These are phyloP conservation scores for Acleris literana DNA, from an alignment of 2,888 invertebrate species.

Conservation along the genomic window DNA sequence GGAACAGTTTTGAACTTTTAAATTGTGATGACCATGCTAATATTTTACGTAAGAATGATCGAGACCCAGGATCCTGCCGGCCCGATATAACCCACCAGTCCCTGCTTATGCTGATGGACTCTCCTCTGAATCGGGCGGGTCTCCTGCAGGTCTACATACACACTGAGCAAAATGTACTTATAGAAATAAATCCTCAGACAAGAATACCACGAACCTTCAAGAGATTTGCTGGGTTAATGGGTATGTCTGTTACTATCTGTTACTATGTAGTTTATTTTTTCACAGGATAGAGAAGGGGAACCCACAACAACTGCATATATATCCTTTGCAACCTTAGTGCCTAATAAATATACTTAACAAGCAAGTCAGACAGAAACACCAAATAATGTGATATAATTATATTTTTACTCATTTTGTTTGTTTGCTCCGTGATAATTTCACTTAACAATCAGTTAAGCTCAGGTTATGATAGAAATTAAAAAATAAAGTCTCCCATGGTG, in stretches of 20 bases:
- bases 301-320: no score
- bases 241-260: conserved; percentile 72
- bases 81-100: conserved; percentile 99
- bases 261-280: no score
- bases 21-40: conserved; percentile 96
- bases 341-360: no score
- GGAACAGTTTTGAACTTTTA: conserved; percentile 93
- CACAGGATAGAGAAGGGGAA: no score
- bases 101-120: conserved; percentile 98
- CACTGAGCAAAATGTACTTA: conserved; percentile 95
- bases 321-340: no score
- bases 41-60: conserved; percentile 92
- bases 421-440: no score
- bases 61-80: conserved; percentile 94
- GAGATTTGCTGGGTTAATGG: conserved; percentile 98
- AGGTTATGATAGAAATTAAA: no score
- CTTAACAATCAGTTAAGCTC: no score
- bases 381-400: no score
- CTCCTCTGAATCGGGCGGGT: conserved; percentile 97
- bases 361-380: no score
- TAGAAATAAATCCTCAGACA: conserved; percentile 98
- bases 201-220: conserved; percentile 98
- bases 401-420: no score
- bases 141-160: conserved; percentile 97
- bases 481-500: no score